These are phyloP conservation scores for Calephelis perditalis DNA, from an alignment of 2,888 invertebrate genomes.

Conservation along the genomic window DNA sequence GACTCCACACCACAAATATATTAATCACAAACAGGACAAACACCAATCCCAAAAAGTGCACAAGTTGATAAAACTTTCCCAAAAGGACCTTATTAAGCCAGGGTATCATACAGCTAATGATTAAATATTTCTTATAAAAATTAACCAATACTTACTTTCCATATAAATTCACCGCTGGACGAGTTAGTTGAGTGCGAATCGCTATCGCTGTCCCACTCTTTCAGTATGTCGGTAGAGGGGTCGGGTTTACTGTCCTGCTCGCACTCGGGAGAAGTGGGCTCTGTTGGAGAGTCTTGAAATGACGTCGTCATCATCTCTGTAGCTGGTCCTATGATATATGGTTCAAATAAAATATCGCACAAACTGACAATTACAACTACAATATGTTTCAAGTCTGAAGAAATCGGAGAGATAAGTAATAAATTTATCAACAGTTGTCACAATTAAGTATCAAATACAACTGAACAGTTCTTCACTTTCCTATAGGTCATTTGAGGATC, in stretches of 20 bases:
- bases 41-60: constrained; percentile 15
- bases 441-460: neutral
- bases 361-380: no score
- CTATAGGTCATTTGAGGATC: no score
- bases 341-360: no score
- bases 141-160: constrained; percentile 78
- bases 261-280: constrained; percentile 52
- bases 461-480: no score
- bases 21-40: constrained; percentile 16
- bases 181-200: constrained; percentile 81
- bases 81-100: constrained; percentile 15
- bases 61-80: constrained; percentile 12
- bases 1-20: constrained; percentile 18
- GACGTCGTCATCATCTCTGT: constrained; percentile 69
- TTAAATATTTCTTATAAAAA: neutral
- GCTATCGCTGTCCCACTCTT: constrained; percentile 85
- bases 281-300: constrained; percentile 71
- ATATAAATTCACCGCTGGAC: constrained; percentile 87
- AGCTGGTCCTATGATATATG: constrained; percentile 49
- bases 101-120: constrained; percentile 14
- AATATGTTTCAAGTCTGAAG: neutral
- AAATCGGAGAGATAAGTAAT: neutral
- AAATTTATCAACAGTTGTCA: no score
- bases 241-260: constrained; percentile 55
- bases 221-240: constrained; percentile 58